Percentiles rank a stretch among this genome's conserved stretches.
phyloP scores from a whole-genome alignment of 2,113 vertebrate genomes.

The Blennius ocellaris region DNA sequence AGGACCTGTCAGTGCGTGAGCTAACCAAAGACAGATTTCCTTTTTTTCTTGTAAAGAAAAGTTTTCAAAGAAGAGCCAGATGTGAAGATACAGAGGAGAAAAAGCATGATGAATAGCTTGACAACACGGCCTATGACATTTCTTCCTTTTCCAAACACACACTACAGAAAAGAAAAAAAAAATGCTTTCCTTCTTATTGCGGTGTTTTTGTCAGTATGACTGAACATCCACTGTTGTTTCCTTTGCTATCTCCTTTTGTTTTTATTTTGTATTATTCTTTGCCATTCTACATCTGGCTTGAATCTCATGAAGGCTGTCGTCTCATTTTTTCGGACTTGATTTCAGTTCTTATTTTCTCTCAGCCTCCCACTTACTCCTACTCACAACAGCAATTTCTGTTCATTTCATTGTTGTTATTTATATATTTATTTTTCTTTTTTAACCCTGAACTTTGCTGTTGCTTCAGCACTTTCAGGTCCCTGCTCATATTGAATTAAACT shows the following conservation, averaged over 20 bases:
- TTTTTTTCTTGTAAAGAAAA: constrained; percentile 11
- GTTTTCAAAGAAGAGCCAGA: constrained; percentile 24
- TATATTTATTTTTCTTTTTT: not conserved
- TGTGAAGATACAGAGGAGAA: constrained; percentile 3
- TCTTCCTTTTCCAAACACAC: constrained; percentile 17
- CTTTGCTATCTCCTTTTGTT: not conserved
- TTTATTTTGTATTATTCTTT: too few species aligned
- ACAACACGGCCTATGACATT: constrained; percentile 11
- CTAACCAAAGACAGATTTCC: constrained; percentile 1
- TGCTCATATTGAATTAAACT: constrained; percentile 6
- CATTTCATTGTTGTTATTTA: not conserved
- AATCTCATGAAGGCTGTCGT: constrained; percentile 4
- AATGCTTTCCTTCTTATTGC: not conserved
- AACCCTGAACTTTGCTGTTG: constrained; percentile 18
- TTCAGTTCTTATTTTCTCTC: constrained; percentile 23
- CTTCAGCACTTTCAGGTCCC: not conserved
- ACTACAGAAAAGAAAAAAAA: not conserved
- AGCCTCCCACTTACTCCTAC: constrained; percentile 10
- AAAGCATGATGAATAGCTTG: not conserved
- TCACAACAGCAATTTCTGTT: constrained; percentile 18
- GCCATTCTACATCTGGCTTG: not conserved
- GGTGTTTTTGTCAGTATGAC: constrained; percentile 8
- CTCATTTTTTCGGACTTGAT: not conserved
- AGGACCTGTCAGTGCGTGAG: constrained; percentile 38
- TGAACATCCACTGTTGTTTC: not conserved